Evolutionary conservation across 2,113 vertebrate species (phyloP), one percentile per base, ranked within the genome.

Genomic region (Tetraodon nigroviridis): DNA sequence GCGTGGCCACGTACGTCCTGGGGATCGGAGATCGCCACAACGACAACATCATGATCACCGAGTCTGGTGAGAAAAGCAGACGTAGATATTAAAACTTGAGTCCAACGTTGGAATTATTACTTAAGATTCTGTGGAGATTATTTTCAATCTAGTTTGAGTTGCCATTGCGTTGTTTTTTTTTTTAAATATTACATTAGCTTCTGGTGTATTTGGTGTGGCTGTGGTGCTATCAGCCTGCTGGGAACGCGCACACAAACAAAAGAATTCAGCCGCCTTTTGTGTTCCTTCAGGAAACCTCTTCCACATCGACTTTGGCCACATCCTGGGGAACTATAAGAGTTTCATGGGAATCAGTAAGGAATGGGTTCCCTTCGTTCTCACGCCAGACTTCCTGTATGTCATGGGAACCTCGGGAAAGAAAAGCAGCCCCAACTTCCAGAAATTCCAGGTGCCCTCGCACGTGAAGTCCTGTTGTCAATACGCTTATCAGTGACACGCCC

Each of bases 11-110:
- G 2, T 99, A 96, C 52, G 96, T 99, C 51, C 92, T 99, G 79
- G 97, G 97, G n/a, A 99, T 99, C 40, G 96, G 97, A 3, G 97
- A 99, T 86, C 92, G 97, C 13, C 97, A 99, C 85, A 99, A 99
- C 4, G 96, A 99, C 88, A 99, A 99, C 87, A 99, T 99, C 79
- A 99, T 99, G 97, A 94, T 99, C 87, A 98, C 97, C 17, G 96
- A 98, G 73, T 90, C 93, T 61, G 97, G 97, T 99, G 80, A 86
- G 14, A 22, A 44, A 46, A 17, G 16, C 6, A 17, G n/a, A 15
- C 5, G 13, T 44, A 44, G 1, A 44, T 14, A 3, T 44, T 3
- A 6, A 16, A 44, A 44, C 41, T 24, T 24, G 24, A 27, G 24
- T 27, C 24, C 5, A 27, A 27, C 5, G 4, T 27, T 27, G 24